phyloP scores from a whole-genome alignment of 1,140 invertebrate species.

The Sminthurinus signatus region DNA sequence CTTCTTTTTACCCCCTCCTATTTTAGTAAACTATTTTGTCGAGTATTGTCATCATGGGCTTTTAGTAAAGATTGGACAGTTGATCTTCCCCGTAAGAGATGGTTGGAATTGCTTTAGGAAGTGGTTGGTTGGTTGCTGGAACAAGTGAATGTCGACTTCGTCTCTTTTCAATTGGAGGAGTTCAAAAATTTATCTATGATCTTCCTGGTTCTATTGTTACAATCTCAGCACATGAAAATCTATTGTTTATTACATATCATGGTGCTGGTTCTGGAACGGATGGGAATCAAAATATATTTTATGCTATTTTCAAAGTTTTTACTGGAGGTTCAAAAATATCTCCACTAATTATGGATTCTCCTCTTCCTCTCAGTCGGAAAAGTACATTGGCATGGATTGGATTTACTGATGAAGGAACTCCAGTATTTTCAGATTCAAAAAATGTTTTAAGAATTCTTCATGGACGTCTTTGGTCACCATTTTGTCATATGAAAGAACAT shows the following conservation, averaged over 20 bases:
- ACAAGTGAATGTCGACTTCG: conserved; percentile 66
- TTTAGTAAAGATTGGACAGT: conserved; percentile 82
- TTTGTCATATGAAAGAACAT: conserved; percentile 59
- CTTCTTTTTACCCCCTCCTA: no score
- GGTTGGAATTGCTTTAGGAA: conserved; percentile 62
- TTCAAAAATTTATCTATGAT: conserved; percentile 66
- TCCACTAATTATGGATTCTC: conserved; percentile 43
- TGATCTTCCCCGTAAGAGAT: conserved; percentile 65
- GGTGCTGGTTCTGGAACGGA: conserved; percentile 50
- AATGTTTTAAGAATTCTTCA: conserved; percentile 61
- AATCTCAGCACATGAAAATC: conserved; percentile 60
- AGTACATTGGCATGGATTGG: conserved; percentile 72
- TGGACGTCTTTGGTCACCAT: conserved; percentile 61
- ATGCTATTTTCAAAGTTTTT: conserved; percentile 45
- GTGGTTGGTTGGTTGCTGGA: conserved; percentile 67
- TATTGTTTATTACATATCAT: conserved; percentile 73
- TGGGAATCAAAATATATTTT: conserved; percentile 49
- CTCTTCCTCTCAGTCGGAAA: conserved; percentile 62
- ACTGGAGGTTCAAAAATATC: conserved; percentile 24
- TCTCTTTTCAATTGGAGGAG: conserved; percentile 75
- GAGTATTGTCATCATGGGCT: conserved; percentile 66
- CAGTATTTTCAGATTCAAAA: conserved; percentile 58
- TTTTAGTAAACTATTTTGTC: conserved; percentile 62
- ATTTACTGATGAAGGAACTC: conserved; percentile 69
- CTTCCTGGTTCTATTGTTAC: conserved; percentile 65